Evolutionary conservation across 2,888 invertebrate genomes (phyloP).

Genomic region (Drosophila pegasa): DNA sequence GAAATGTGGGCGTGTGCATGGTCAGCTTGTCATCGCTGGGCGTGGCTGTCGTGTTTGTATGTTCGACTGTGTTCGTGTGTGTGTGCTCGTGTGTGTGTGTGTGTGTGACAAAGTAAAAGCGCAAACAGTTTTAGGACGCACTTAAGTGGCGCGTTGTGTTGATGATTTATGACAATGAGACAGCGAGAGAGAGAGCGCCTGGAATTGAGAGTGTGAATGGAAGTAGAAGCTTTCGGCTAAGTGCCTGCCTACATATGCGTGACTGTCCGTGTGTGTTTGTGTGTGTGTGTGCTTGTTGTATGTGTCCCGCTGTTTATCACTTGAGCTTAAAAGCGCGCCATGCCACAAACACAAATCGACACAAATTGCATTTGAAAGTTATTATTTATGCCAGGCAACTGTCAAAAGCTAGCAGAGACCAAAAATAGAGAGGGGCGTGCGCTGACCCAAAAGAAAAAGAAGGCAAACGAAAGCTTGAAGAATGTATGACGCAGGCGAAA

Average conservation of each 20-base stretch:
- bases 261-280: constrained; percentile 16
- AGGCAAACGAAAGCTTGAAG: not conserved
- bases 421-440: constrained; percentile 22
- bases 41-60: constrained; percentile 43
- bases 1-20: constrained; percentile 56
- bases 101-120: constrained; percentile 66
- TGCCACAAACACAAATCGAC: constrained; percentile 62
- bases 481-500: not conserved
- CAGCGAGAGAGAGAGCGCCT: constrained; percentile 14
- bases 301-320: constrained; percentile 38
- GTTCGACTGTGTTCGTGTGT: not conserved
- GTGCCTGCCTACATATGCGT: constrained; percentile 50
- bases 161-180: constrained; percentile 72
- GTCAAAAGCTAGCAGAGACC: constrained; percentile 41
- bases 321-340: constrained; percentile 52
- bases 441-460: constrained; percentile 41
- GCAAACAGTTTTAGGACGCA: constrained; percentile 77
- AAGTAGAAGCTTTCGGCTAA: constrained; percentile 49
- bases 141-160: constrained; percentile 77
- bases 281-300: too few relatives aligned
- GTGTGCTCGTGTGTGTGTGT: constrained; percentile 6
- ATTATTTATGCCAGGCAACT: constrained; percentile 72
- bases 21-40: constrained; percentile 60
- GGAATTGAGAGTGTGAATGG: constrained; percentile 17
- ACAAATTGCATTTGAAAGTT: constrained; percentile 78